Evolutionary conservation across 2,888 invertebrate species (phyloP), one percentile per base, ranked within the genome.

Genomic region (Cylloceria caligata): DNA sequence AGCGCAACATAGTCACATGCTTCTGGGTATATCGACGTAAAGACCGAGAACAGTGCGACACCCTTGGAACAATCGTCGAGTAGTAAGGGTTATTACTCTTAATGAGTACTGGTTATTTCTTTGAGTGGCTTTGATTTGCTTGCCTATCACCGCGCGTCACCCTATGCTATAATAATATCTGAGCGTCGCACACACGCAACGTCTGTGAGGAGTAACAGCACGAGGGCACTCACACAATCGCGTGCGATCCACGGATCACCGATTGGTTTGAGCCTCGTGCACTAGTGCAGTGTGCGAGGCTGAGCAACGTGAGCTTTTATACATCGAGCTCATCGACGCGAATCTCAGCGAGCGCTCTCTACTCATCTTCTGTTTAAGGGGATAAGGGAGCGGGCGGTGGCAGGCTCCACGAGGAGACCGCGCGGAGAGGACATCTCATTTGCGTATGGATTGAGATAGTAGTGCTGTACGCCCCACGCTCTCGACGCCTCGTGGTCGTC

Each of bases 381-480:
- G 67, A 55, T 62, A 39, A 45, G 27, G 36, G 52, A 30, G 39
- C 21, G 21, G 21, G 21, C 49, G 55, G 57, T 39, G 21, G 42
- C 9, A 11, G 21, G 67, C 49, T 36, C n/a, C 13, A 16, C 47
- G 68, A 47, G 81, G 86, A 86, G 86, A 83, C 86, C 78, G 64
- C 78, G 87, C 84, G 85, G 85, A 87, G 88, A 83, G 84, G 84
- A 81, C 81, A 79, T 72, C 90, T 91, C 90, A 91, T 91, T 91
- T 91, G 90, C 91, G 89, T 90, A 91, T 87, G 90, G 90, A 91
- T 91, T 91, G 90, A 91, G 90, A 91, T 91, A 90, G 90, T 90
- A 90, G 87, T 88, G 34, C 67, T 64, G n/a, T 47, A 9, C 45
- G 86, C 83, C 86, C 85, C 85, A 85, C 87, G 34, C 45, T 36